Percentiles rank a stretch among this genome's conserved stretches.
phyloP scores from a whole-genome alignment of 2,888 invertebrate genomes.

The Athalia circularis region DNA sequence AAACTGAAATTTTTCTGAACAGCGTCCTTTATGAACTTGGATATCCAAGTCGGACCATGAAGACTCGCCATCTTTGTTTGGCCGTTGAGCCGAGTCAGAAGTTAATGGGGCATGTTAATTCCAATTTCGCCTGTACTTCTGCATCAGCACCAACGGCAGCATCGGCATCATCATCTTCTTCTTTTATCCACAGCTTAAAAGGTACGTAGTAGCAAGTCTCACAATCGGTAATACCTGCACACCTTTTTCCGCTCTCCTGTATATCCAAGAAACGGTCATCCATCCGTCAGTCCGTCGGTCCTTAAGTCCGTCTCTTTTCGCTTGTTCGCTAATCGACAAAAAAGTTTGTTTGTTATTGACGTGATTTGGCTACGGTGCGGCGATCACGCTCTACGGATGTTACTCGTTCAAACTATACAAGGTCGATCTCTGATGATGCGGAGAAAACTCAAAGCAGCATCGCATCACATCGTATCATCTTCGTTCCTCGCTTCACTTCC shows the following conservation, averaged over 20 bases:
- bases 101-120: constrained; percentile 46
- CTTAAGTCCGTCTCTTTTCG: constrained; percentile 31
- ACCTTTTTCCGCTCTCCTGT: not conserved
- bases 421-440: constrained; percentile 1
- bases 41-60: not conserved
- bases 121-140: constrained; percentile 28
- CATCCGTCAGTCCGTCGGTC: constrained; percentile 40
- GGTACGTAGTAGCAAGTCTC: not conserved
- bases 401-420: constrained; percentile 34
- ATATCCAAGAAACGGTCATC: not conserved
- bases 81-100: constrained; percentile 34
- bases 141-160: not conserved
- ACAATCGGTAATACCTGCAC: not conserved
- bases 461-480: not conserved
- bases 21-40: not conserved
- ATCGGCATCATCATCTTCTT: not conserved
- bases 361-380: constrained; percentile 42
- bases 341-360: constrained; percentile 48
- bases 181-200: constrained; percentile 1
- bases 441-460: not conserved
- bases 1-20: too few relatives aligned
- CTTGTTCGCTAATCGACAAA: constrained; percentile 35
- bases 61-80: constrained; percentile 16
- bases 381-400: constrained; percentile 44
- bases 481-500: too few relatives aligned